These are phyloP conservation scores for Drosophila arawakana DNA, from an alignment of 1,140 invertebrate genomes.

Conservation along the genomic window DNA sequence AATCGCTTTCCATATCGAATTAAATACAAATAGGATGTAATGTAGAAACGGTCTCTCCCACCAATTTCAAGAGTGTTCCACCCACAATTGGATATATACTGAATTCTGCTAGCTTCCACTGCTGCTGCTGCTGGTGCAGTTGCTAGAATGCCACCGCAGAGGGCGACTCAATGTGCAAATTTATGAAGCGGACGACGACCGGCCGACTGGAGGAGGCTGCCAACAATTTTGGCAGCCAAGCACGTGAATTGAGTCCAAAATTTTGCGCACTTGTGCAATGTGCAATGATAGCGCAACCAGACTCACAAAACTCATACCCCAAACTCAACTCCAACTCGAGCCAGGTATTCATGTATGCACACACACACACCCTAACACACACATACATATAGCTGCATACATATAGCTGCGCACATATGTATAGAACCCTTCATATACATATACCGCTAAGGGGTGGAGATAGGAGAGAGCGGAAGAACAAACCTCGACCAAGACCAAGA, in stretches of 20 bases:
- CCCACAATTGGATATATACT: too few species aligned
- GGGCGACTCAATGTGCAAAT: constrained; percentile 78
- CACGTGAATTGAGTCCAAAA: constrained; percentile 82
- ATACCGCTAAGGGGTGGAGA: background rate
- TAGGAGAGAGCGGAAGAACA: background rate
- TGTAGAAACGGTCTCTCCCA: constrained; percentile 41
- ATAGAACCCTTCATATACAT: background rate
- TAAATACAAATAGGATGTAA: constrained; percentile 75
- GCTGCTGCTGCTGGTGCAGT: background rate
- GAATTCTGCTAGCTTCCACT: too few species aligned
- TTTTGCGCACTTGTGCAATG: constrained; percentile 81
- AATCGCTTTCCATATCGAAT: constrained; percentile 63
- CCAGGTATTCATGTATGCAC: constrained; percentile 38
- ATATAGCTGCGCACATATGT: constrained; percentile 2
- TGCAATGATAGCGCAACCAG: constrained; percentile 73
- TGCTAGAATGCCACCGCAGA: background rate
- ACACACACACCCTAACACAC: constrained; percentile 29
- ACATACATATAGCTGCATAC: constrained; percentile 1
- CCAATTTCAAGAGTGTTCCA: background rate
- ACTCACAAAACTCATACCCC: constrained; percentile 22
- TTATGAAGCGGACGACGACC: constrained; percentile 74
- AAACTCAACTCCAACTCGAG: constrained; percentile 22
- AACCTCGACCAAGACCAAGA: constrained; percentile 1
- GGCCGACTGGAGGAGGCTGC: constrained; percentile 46
- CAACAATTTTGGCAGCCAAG: constrained; percentile 79